Evolutionary conservation across 1,140 invertebrate species (phyloP).

Genomic region (Cydia amplana): DNA sequence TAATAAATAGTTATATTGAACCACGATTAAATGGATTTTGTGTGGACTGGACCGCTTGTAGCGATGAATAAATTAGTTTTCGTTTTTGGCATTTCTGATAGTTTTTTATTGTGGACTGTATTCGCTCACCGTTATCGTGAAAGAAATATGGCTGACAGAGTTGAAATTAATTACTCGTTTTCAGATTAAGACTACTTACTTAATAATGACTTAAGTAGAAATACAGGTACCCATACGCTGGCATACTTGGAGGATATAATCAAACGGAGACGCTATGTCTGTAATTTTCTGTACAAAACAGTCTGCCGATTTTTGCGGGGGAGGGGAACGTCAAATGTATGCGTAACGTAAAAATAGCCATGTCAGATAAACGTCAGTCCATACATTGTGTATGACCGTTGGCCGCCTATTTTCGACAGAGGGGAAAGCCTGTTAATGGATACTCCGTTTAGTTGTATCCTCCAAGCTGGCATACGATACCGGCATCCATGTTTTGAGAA

Average conservation of each 20-base stretch:
- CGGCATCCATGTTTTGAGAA: no score
- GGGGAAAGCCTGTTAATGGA: no score
- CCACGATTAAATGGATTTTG: conserved; percentile 51
- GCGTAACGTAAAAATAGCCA: no score
- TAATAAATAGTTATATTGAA: conserved; percentile 67
- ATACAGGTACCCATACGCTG: background rate
- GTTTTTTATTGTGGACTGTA: background rate
- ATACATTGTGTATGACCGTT: no score
- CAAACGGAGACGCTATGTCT: no score
- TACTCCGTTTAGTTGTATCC: no score
- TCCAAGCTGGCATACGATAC: background rate
- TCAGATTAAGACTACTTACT: background rate
- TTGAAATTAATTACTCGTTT: background rate
- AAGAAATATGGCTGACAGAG: background rate
- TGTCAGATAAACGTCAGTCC: no score
- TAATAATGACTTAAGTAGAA: background rate
- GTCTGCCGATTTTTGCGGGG: no score
- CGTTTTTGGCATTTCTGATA: background rate
- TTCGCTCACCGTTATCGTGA: background rate
- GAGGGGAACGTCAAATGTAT: no score
- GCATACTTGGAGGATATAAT: no score
- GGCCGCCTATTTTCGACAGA: no score
- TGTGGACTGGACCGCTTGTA: conserved; percentile 36
- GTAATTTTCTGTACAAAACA: no score
- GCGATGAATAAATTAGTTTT: conserved; percentile 50